phyloP scores from a whole-genome alignment of 2,113 vertebrate species.

The Lagopus leucura region DNA sequence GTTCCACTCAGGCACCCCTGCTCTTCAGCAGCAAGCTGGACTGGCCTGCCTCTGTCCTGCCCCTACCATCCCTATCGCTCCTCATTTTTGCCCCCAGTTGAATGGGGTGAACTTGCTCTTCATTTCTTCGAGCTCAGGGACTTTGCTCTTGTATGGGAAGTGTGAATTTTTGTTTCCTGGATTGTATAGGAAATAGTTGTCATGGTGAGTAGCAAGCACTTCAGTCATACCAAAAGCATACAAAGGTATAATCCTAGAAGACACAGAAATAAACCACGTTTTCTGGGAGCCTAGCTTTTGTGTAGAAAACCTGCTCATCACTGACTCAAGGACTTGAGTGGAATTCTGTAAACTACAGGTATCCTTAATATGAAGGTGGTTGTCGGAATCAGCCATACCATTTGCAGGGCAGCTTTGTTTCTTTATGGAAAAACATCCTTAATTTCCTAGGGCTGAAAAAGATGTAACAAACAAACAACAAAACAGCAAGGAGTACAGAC shows the following conservation, averaged over 20 bases:
- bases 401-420: background rate
- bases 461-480: background rate
- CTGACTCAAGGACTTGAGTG: background rate
- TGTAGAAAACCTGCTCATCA: background rate
- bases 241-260: background rate
- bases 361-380: background rate
- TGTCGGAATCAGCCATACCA: background rate
- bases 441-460: background rate
- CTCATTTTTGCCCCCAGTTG: background rate
- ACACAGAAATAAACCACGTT: background rate
- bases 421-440: background rate
- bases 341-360: background rate
- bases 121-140: background rate
- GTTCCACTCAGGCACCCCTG: background rate
- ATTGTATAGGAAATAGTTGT: background rate
- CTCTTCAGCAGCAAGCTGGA: background rate
- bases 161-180: background rate
- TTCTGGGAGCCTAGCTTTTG: background rate
- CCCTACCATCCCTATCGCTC: background rate
- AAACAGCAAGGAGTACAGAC: background rate
- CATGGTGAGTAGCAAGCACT: background rate
- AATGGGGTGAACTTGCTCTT: background rate
- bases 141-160: background rate
- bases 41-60: background rate
- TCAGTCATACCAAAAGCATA: background rate